These are phyloP conservation scores for Danio aesculapii DNA, from an alignment of 2,797 vertebrate genomes.

Conservation along the genomic window DNA sequence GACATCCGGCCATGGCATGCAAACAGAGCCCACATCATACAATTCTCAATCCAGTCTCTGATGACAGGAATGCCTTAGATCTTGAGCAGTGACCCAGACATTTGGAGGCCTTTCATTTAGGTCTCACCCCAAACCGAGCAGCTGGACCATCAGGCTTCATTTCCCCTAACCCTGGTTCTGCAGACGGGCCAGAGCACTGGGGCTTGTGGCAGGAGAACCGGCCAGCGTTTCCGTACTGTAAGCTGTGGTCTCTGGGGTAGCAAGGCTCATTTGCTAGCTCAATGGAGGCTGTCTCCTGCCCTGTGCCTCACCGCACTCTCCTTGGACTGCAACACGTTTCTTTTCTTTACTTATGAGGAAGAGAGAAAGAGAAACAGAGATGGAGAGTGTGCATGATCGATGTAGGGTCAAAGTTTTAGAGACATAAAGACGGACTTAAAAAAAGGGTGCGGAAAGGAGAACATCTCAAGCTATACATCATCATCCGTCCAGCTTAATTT, in stretches of 20 bases:
- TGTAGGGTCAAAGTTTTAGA: background rate
- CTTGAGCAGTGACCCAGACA: constrained; percentile 50
- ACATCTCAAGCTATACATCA: background rate
- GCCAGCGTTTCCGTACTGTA: constrained; percentile 49
- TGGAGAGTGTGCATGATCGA: background rate
- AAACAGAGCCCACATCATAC: constrained; percentile 32
- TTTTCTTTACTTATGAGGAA: constrained; percentile 32
- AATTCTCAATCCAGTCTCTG: constrained; percentile 31
- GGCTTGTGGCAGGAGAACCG: constrained; percentile 16
- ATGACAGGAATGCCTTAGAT: constrained; percentile 49
- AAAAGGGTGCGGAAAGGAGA: constrained; percentile 7
- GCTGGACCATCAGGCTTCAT: constrained; percentile 45
- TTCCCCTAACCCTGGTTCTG: constrained; percentile 47
- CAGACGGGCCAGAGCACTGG: constrained; percentile 8
- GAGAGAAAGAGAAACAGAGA: background rate
- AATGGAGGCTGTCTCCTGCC: constrained; percentile 68
- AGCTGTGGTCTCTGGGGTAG: constrained; percentile 63
- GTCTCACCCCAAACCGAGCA: constrained; percentile 46
- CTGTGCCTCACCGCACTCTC: constrained; percentile 39
- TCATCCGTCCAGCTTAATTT: background rate
- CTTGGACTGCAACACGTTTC: constrained; percentile 42
- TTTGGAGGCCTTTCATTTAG: constrained; percentile 55
- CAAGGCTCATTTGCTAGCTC: constrained; percentile 65
- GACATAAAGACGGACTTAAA: constrained; percentile 27
- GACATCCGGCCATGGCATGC: background rate